A percentile compares a stretch with the other conserved stretches of the same genome.
phyloP scores from a whole-genome alignment of 2,888 invertebrate species.

The Apamea anceps region DNA sequence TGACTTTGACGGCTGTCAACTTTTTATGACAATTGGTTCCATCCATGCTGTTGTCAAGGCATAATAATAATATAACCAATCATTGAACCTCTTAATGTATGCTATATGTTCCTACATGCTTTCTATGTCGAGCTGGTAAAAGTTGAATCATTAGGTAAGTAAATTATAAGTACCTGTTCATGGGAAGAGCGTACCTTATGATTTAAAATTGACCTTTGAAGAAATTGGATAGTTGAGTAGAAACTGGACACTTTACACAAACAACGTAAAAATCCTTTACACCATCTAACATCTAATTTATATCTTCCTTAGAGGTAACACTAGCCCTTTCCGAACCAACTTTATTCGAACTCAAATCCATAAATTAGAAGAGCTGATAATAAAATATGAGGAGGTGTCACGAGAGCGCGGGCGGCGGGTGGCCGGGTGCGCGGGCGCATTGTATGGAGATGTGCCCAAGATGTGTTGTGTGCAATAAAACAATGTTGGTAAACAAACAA shows the following conservation, averaged over 20 bases:
- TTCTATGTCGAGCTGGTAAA: not conserved
- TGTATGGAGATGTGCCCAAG: conserved; percentile 70
- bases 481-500: conserved; percentile 82
- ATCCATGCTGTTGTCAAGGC: not conserved
- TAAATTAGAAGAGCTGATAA: conserved; percentile 54
- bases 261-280: not conserved
- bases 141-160: not conserved
- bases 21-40: not conserved
- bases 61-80: too few species aligned
- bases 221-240: not conserved
- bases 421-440: conserved; percentile 57
- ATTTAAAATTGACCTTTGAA: not conserved
- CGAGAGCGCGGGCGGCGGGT: conserved; percentile 58
- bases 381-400: conserved; percentile 63
- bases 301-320: conserved; percentile 50
- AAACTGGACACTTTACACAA: conserved; percentile 28
- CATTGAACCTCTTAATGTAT: not conserved
- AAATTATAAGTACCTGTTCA: not conserved
- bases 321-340: conserved; percentile 16
- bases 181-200: not conserved
- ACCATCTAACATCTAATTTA: conserved; percentile 31
- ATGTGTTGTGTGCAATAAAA: conserved; percentile 73
- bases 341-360: conserved; percentile 49
- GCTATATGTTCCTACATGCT: not conserved
- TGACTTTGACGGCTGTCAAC: not conserved